These are phyloP conservation scores for Pardosa pseudoannulata DNA, from an alignment of 2,888 invertebrate species.

Conservation along the genomic window DNA sequence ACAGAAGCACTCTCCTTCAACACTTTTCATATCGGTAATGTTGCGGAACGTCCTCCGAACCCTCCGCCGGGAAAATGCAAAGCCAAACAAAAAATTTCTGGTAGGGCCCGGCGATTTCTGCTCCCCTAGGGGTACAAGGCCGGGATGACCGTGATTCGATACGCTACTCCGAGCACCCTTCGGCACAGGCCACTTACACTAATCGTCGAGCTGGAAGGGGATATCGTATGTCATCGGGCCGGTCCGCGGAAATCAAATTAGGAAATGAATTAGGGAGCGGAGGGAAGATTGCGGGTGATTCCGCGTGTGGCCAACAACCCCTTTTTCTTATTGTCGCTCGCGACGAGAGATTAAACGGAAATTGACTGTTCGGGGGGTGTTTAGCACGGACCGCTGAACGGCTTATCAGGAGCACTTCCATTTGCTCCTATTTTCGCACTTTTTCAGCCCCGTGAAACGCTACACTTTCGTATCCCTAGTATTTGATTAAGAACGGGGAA, in stretches of 20 bases:
- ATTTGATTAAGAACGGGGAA: no score
- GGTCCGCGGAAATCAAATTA: slow-evolving; percentile 47
- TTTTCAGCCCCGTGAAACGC: no score
- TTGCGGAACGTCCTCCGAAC: neutral
- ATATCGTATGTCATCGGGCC: slow-evolving; percentile 32
- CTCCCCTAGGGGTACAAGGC: neutral
- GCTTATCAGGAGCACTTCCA: neutral
- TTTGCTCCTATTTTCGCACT: no score
- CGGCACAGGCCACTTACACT: slow-evolving; percentile 49
- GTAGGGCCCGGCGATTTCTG: neutral
- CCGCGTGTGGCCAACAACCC: neutral
- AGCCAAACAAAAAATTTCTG: neutral
- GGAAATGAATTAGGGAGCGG: slow-evolving; percentile 57
- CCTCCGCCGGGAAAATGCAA: neutral
- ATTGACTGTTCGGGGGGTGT: slow-evolving; percentile 5
- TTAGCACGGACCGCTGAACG: neutral
- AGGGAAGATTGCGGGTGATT: neutral
- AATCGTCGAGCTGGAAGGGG: slow-evolving; percentile 19
- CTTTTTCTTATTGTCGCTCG: neutral
- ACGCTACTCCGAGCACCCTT: slow-evolving; percentile 59
- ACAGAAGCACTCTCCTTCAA: neutral
- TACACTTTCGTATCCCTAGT: no score
- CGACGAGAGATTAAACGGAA: slow-evolving; percentile 1
- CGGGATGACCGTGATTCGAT: slow-evolving; percentile 32
- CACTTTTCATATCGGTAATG: slow-evolving; percentile 15